These are phyloP conservation scores for Philypnodon macrostomus DNA, from an alignment of 2,797 vertebrate species.

Conservation along the genomic window DNA sequence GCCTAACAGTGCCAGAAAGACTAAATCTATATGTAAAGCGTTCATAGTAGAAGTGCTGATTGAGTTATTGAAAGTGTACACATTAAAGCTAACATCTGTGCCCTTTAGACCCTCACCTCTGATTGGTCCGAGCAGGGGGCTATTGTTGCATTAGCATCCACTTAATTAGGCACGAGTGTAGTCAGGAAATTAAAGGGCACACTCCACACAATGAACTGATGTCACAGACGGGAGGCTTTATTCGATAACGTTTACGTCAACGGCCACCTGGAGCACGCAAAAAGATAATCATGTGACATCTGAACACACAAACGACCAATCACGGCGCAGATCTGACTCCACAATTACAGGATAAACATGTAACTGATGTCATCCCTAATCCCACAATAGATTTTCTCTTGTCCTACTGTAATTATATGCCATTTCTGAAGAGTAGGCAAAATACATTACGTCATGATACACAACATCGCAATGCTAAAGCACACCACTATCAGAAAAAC, in stretches of 20 bases:
- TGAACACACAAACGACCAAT: background rate
- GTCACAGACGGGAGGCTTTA: conserved; percentile 1
- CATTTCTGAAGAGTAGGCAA: too few relatives aligned
- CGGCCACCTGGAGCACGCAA: background rate
- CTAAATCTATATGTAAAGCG: too few relatives aligned
- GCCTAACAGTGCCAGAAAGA: too few relatives aligned
- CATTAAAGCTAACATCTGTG: background rate
- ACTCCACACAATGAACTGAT: conserved; percentile 37
- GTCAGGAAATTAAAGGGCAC: conserved; percentile 40
- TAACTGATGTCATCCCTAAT: too few relatives aligned
- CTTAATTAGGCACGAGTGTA: conserved; percentile 31
- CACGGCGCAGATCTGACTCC: background rate
- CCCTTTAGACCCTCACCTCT: background rate
- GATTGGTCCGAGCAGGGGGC: conserved; percentile 5
- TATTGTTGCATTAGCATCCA: conserved; percentile 20
- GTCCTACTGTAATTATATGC: too few relatives aligned
- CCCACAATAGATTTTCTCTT: too few relatives aligned
- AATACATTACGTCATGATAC: too few relatives aligned
- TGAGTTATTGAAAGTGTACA: too few relatives aligned
- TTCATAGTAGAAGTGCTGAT: too few relatives aligned
- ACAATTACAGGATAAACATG: too few relatives aligned
- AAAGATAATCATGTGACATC: background rate
- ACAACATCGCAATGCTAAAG: too few relatives aligned
- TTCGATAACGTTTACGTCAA: conserved; percentile 7
- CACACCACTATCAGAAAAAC: too few relatives aligned